Base-by-base conservation (phyloP, 1,140 invertebrate genomes). In the Sitobion miscanthi region DNA sequence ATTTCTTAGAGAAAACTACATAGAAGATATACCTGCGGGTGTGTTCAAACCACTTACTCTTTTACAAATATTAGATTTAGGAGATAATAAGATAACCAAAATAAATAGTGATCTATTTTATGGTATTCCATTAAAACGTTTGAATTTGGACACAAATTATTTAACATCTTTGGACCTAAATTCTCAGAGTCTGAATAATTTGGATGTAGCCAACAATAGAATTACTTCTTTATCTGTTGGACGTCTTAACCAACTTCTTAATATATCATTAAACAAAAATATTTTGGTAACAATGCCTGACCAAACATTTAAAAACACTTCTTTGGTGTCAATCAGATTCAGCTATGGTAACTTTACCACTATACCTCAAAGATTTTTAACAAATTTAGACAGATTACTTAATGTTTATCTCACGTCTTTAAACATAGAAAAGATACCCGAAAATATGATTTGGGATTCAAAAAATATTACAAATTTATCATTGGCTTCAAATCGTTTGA, bases 401-500 rank as follows among this genome's bases (percentile, higher is more conserved):
- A 9, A 17, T 17, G 35, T 93, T 54, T 11, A 52, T 38, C 49
- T 93, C 7, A 86, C 30, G 23, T 38, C n/a, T 21, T 57, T 85
- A 57, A 93, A 93, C n/a, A 21, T 93, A 93, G 52, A 93, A 95
- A 96, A 91, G 1, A 47, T 97, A 57, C 96, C 97, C 0, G 95
- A 95, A 45, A 95, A 97, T 94, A 94, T 97, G 21, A 96, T 97
- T 93, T 95, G 95, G 77, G 96, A 96, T 93, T 97, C 96, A 0
- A 94, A 94, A 1, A 94, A 95, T 9, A 95, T 97, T 86, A 95
- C 94, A 7, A 96, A 96, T 94, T 95, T 97, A 93, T 96, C 95
- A 49, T 94, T 97, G 54, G 94, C 95, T 47, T 95, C 95, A 52
- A 97, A 97, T 94, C 95, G 95, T 54, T 94, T 97, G 21, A 94